These are phyloP conservation scores for Ennomos erosarius DNA, from an alignment of 2,888 invertebrate genomes.

Conservation along the genomic window DNA sequence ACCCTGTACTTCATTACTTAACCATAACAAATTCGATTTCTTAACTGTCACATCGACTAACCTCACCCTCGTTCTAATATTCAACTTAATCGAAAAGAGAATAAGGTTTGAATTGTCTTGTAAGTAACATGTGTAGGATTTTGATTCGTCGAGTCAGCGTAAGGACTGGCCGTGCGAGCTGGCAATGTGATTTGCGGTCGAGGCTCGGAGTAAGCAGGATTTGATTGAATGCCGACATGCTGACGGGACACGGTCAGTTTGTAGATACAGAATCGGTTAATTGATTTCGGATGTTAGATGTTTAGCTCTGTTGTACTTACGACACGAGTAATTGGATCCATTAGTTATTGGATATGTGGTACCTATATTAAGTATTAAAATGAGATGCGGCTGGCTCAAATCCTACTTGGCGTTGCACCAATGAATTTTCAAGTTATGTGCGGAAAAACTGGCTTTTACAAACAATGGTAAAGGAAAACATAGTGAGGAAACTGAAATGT, in stretches of 20 bases:
- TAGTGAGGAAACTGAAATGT: too few relatives aligned
- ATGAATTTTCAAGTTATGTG: too few relatives aligned
- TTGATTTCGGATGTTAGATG: conserved; percentile 39
- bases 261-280: conserved; percentile 41
- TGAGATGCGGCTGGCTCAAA: too few relatives aligned
- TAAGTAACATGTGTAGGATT: conserved; percentile 31
- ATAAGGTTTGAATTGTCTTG: conserved; percentile 12
- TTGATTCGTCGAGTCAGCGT: conserved; percentile 47
- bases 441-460: too few relatives aligned
- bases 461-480: too few relatives aligned
- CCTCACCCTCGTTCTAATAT: not conserved
- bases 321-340: conserved; percentile 28
- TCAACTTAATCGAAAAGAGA: not conserved
- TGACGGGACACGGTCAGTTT: conserved; percentile 42
- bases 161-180: conserved; percentile 39
- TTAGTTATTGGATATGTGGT: too few relatives aligned
- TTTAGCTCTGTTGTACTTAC: conserved; percentile 26
- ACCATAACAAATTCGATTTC: conserved; percentile 23
- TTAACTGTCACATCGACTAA: conserved; percentile 22
- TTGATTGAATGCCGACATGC: conserved; percentile 58
- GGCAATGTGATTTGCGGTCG: conserved; percentile 58
- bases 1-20: conserved; percentile 28
- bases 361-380: too few relatives aligned
- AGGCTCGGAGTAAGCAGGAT: conserved; percentile 55
- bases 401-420: too few relatives aligned